Evolutionary conservation across 2,888 invertebrate genomes (phyloP).

Genomic region (Phengaris arion): DNA sequence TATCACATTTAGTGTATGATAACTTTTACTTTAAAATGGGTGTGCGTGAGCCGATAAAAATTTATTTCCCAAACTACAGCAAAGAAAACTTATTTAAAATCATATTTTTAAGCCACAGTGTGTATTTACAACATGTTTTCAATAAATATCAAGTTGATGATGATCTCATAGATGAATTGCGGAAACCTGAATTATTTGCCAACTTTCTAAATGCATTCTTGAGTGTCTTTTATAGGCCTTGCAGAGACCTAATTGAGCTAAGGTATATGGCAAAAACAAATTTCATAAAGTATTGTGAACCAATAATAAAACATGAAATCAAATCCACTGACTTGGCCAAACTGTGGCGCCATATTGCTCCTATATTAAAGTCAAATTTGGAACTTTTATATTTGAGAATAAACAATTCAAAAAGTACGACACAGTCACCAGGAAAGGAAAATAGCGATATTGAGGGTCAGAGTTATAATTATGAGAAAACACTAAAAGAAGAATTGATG

Average conservation of each 20-base stretch:
- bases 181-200: constrained; percentile 82
- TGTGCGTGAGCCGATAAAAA: constrained; percentile 83
- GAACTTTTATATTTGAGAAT: constrained; percentile 88
- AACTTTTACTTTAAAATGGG: constrained; percentile 87
- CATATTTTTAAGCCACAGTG: constrained; percentile 61
- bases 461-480: constrained; percentile 58
- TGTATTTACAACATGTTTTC: constrained; percentile 57
- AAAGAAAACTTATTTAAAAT: constrained; percentile 82
- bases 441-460: constrained; percentile 47
- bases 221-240: constrained; percentile 90
- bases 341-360: constrained; percentile 89
- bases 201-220: constrained; percentile 91
- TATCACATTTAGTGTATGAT: constrained; percentile 89
- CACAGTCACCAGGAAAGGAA: constrained; percentile 60
- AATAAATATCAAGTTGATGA: constrained; percentile 50
- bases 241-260: constrained; percentile 91
- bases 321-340: constrained; percentile 82
- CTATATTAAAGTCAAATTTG: constrained; percentile 85
- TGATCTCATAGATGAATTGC: constrained; percentile 54
- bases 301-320: constrained; percentile 84
- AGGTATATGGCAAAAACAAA: constrained; percentile 87
- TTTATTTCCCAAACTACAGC: constrained; percentile 90
- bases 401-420: constrained; percentile 52
- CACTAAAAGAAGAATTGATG: constrained; percentile 65
- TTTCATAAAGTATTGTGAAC: constrained; percentile 88